phyloP scores from a whole-genome alignment of 2,797 vertebrate species.

The Alfaro cultratus region DNA sequence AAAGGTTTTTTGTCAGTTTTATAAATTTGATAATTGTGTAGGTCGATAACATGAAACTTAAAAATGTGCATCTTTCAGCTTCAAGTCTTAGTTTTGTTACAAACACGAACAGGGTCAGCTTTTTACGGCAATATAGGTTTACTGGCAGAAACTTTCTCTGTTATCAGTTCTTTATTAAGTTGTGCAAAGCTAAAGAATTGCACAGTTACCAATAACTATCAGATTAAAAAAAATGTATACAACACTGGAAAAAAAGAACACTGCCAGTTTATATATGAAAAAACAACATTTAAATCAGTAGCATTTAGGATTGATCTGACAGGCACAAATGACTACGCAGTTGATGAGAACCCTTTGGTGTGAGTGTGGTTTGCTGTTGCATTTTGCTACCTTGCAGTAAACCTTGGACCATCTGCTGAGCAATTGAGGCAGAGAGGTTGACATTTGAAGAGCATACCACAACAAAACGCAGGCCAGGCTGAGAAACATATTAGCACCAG shows the following conservation, averaged over 20 bases:
- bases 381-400: slow-evolving; percentile 51
- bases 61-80: not conserved
- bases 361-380: slow-evolving; percentile 24
- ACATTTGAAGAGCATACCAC: slow-evolving; percentile 46
- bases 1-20: too few relatives aligned
- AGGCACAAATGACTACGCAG: not conserved
- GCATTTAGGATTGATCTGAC: slow-evolving; percentile 5
- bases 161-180: not conserved
- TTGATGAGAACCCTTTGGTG: not conserved
- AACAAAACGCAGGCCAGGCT: slow-evolving; percentile 31
- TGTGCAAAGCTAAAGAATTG: not conserved
- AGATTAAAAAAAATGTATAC: not conserved
- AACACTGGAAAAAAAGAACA: not conserved
- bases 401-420: slow-evolving; percentile 68
- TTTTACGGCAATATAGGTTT: not conserved
- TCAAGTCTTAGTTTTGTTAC: not conserved
- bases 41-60: not conserved
- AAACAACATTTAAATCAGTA: not conserved
- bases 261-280: not conserved
- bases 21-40: too few relatives aligned
- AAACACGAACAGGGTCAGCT: too few relatives aligned
- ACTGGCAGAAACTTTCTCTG: not conserved
- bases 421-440: slow-evolving; percentile 40
- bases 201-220: not conserved
- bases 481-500: slow-evolving; percentile 7